A percentile compares a stretch with the other conserved stretches of the same genome.
phyloP scores from a whole-genome alignment of 2,797 vertebrate species.

The Gorsachius magnificus region DNA sequence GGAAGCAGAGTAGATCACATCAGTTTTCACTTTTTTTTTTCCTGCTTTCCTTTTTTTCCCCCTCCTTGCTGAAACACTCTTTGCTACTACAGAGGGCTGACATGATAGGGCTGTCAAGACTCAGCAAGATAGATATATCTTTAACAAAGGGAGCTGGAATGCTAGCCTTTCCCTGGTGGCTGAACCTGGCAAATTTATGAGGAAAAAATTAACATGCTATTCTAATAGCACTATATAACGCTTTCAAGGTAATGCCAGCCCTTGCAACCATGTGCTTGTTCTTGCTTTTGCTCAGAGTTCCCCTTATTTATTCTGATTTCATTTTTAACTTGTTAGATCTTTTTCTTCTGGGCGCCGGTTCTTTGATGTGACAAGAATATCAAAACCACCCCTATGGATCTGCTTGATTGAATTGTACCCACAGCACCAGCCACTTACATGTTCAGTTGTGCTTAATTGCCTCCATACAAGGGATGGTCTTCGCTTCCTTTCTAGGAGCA shows the following conservation, averaged over 20 bases:
- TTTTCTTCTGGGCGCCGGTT: neutral
- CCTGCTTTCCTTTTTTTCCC: neutral
- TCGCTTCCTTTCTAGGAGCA: neutral
- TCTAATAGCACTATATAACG: neutral
- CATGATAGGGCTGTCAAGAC: constrained; percentile 72
- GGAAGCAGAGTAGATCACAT: constrained; percentile 69
- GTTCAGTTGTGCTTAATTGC: neutral
- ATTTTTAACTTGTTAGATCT: constrained; percentile 13
- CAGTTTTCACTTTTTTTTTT: constrained; percentile 64
- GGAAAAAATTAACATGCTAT: constrained; percentile 42
- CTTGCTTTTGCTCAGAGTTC: neutral
- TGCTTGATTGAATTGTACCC: constrained; percentile 12
- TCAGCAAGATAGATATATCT: constrained; percentile 70
- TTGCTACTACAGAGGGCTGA: constrained; percentile 70
- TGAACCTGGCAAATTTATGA: constrained; percentile 53
- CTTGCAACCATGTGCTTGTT: neutral
- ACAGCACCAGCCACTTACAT: neutral
- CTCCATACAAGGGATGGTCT: neutral
- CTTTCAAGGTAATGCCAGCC: neutral
- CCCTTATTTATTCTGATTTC: constrained; percentile 28
- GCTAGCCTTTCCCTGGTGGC: constrained; percentile 42
- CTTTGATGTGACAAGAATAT: constrained; percentile 55
- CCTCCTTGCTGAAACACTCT: constrained; percentile 65
- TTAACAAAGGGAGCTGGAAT: constrained; percentile 65
- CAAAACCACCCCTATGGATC: constrained; percentile 24